Percentiles rank a stretch among this genome's conserved stretches.
Conservation (phyloP, 2,888 invertebrate species). For the Ypsolopha scabrella region DNA sequence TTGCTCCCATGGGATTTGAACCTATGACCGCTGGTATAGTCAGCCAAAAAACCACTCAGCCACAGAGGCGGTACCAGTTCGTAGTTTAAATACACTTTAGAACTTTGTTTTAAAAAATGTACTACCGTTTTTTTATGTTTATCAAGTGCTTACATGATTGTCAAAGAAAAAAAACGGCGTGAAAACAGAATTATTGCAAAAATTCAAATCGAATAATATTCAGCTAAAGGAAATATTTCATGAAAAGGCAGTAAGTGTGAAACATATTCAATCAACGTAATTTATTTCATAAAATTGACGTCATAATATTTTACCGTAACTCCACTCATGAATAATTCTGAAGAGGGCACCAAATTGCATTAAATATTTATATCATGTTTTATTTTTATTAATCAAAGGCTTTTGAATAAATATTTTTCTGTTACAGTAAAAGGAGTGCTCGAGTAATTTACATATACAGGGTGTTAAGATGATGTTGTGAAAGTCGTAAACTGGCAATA, state of each 20-base stretch:
- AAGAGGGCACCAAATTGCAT: constrained; percentile 29
- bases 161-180: too few relatives aligned
- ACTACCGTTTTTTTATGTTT: neutral
- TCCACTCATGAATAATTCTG: constrained; percentile 3
- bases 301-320: constrained; percentile 1
- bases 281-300: neutral
- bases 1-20: too few relatives aligned
- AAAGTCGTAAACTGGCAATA: too few relatives aligned
- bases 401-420: neutral
- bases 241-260: neutral
- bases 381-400: neutral
- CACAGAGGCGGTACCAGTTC: neutral
- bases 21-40: too few relatives aligned
- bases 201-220: neutral
- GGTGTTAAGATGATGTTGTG: too few relatives aligned
- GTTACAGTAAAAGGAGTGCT: too few relatives aligned
- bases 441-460: too few relatives aligned
- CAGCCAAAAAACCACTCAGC: too few relatives aligned
- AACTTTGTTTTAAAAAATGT: neutral
- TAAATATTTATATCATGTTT: constrained; percentile 35
- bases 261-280: neutral
- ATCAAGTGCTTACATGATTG: neutral
- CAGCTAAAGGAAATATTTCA: neutral
- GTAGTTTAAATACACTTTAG: too few relatives aligned
- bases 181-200: too few relatives aligned